These are phyloP conservation scores for Pseudochirops cupreus DNA, from an alignment of 2,797 vertebrate species.

Conservation along the genomic window DNA sequence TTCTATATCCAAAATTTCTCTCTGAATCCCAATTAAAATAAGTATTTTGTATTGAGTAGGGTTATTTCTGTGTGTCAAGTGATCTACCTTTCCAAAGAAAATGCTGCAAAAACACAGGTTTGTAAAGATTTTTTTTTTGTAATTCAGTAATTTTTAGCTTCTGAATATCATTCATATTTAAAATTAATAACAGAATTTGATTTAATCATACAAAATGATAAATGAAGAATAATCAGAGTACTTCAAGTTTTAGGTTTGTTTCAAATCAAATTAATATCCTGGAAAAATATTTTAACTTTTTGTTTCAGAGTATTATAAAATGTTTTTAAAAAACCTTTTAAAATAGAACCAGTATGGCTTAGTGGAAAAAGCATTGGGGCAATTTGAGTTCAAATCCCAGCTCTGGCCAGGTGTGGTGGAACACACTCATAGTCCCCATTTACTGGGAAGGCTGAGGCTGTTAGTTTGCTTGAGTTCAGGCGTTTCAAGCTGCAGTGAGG, in stretches of 20 bases:
- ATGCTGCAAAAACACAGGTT: slow-evolving; percentile 23
- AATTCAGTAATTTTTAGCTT: slow-evolving; percentile 55
- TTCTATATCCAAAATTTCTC: slow-evolving; percentile 50
- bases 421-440: no score
- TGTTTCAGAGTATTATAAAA: slow-evolving; percentile 22
- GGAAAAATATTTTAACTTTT: slow-evolving; percentile 40
- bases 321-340: neutral
- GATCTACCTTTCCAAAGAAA: slow-evolving; percentile 45
- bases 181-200: neutral
- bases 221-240: neutral
- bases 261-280: neutral
- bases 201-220: neutral
- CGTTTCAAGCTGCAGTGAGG: neutral
- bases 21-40: slow-evolving; percentile 60
- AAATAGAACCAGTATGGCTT: neutral
- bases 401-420: no score
- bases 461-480: neutral
- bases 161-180: neutral
- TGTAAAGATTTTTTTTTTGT: slow-evolving; percentile 42
- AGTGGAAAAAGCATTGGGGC: neutral
- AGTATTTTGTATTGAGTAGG: slow-evolving; percentile 58
- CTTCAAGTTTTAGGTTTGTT: slow-evolving; percentile 6
- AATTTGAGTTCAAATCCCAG: neutral
- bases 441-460: no score
- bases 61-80: slow-evolving; percentile 15